phyloP scores from a whole-genome alignment of 2,888 invertebrate species.

The Epistrophella euchroma region DNA sequence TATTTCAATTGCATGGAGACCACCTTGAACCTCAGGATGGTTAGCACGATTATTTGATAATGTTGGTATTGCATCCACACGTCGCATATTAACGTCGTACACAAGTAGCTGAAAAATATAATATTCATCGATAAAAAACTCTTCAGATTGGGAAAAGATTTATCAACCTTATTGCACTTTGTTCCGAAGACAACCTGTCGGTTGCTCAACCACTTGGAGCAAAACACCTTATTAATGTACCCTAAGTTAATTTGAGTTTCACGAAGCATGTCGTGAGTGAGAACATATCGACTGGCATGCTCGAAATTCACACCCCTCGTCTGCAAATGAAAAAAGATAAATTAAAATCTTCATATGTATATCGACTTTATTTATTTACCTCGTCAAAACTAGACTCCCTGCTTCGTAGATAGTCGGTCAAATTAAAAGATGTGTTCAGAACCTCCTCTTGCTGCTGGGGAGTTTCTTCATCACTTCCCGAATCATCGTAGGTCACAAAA shows the following conservation, averaged over 20 bases:
- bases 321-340: constrained; percentile 72
- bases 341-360: neutral
- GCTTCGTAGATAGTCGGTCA: constrained; percentile 92
- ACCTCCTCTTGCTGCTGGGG: constrained; percentile 89
- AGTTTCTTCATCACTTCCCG: constrained; percentile 93
- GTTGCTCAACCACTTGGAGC: constrained; percentile 97
- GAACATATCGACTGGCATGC: constrained; percentile 93
- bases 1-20: constrained; percentile 96
- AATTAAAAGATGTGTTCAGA: constrained; percentile 92
- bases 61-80: constrained; percentile 95
- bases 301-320: constrained; percentile 89
- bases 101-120: constrained; percentile 90
- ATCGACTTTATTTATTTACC: constrained; percentile 81
- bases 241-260: constrained; percentile 93
- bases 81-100: constrained; percentile 94
- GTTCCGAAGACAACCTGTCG: constrained; percentile 98
- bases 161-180: constrained; percentile 95
- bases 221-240: constrained; percentile 96
- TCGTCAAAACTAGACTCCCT: constrained; percentile 90
- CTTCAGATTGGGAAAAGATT: too few relatives aligned
- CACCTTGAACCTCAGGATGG: constrained; percentile 88
- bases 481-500: constrained; percentile 94
- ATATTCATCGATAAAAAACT: neutral
- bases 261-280: constrained; percentile 94
- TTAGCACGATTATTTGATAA: constrained; percentile 87